These are phyloP conservation scores for Strix uralensis DNA, from an alignment of 2,113 vertebrate species.

Conservation along the genomic window DNA sequence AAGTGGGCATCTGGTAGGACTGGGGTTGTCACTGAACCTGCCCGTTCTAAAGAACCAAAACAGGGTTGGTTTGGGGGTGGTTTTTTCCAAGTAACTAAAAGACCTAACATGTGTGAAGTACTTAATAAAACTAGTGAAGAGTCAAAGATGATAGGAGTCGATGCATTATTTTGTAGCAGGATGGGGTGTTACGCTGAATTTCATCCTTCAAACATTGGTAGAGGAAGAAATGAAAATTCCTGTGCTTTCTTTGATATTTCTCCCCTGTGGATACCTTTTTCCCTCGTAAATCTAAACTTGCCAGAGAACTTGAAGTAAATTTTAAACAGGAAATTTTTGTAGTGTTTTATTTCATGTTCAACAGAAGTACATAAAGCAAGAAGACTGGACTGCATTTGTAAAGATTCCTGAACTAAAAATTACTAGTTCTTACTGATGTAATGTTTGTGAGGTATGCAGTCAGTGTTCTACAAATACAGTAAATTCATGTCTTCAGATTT, in stretches of 20 bases:
- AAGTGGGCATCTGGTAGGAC: not conserved
- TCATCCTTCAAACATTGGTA: not conserved
- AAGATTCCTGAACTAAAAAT: not conserved
- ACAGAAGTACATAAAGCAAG: not conserved
- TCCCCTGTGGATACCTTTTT: not conserved
- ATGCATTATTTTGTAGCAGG: not conserved
- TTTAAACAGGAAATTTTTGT: not conserved
- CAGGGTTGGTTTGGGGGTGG: not conserved
- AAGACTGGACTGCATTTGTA: not conserved
- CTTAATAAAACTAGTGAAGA: not conserved
- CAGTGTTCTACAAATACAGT: not conserved
- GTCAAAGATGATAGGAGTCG: not conserved
- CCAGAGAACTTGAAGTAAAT: not conserved
- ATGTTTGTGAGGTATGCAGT: not conserved
- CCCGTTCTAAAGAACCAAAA: not conserved
- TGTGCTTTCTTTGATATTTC: not conserved
- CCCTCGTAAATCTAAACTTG: not conserved
- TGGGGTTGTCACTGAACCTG: not conserved
- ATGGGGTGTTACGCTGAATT: not conserved
- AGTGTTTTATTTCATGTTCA: not conserved
- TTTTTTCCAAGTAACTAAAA: not conserved
- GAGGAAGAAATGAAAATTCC: not conserved
- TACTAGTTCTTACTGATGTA: not conserved
- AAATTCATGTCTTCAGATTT: not conserved
- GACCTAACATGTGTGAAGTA: not conserved